Evolutionary conservation across 1,140 invertebrate genomes (phyloP).

Genomic region (Samia ricini): DNA sequence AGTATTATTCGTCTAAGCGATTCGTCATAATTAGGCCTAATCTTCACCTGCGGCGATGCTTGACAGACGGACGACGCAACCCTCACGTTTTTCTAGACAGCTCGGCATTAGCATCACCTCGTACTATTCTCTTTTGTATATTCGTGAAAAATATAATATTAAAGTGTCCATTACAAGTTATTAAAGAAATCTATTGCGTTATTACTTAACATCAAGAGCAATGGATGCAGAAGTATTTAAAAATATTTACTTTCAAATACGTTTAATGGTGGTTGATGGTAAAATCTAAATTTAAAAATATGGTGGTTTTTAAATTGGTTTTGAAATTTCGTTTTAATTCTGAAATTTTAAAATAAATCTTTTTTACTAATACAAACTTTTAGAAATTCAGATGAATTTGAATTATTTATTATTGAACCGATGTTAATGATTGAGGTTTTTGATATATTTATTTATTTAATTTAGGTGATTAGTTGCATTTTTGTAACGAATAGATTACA

Average conservation of each 20-base stretch:
- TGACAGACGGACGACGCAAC: slow-evolving; percentile 50
- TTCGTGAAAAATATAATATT: not conserved
- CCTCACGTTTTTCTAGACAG: slow-evolving; percentile 46
- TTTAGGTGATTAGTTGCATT: not conserved
- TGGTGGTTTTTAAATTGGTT: too few relatives aligned
- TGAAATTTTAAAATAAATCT: too few relatives aligned
- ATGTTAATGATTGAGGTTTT: too few relatives aligned
- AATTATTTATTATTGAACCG: too few relatives aligned
- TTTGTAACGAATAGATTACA: not conserved
- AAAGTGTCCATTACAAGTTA: not conserved
- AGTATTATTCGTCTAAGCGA: slow-evolving; percentile 40
- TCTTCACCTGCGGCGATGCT: slow-evolving; percentile 40
- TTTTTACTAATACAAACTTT: too few relatives aligned
- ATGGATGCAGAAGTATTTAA: not conserved
- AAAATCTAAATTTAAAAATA: too few relatives aligned
- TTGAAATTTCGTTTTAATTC: too few relatives aligned
- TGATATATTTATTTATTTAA: too few relatives aligned
- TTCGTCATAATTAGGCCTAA: slow-evolving; percentile 47
- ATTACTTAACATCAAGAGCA: not conserved
- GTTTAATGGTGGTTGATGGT: not conserved
- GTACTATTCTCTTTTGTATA: not conserved
- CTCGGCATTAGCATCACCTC: slow-evolving; percentile 34
- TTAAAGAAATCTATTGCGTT: not conserved
- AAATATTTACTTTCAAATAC: not conserved
- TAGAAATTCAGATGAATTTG: too few relatives aligned